These are phyloP conservation scores for Falcunculus frontatus DNA, from an alignment of 2,113 vertebrate genomes.

Conservation along the genomic window DNA sequence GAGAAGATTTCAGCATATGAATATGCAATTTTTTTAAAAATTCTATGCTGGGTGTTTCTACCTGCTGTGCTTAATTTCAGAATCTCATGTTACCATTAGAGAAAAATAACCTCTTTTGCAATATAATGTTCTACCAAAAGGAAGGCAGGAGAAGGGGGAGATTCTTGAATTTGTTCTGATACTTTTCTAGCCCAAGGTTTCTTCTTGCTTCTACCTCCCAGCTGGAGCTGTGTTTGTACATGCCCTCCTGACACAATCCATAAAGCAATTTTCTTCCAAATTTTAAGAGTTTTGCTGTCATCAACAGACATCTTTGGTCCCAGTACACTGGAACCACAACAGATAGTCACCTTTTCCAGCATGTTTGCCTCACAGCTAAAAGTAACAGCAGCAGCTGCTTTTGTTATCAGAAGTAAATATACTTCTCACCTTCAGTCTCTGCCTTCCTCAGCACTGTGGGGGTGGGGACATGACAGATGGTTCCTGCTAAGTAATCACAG, in stretches of 20 bases:
- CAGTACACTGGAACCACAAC: not conserved
- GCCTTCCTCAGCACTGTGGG: not conserved
- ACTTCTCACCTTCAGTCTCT: conserved; percentile 3
- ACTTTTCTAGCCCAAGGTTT: not conserved
- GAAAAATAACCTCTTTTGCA: not conserved
- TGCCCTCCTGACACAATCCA: not conserved
- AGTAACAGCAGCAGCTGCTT: conserved; percentile 13
- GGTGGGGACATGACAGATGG: not conserved
- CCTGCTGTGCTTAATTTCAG: conserved; percentile 42
- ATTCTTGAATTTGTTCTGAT: not conserved
- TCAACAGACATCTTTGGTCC: not conserved
- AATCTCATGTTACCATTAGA: not conserved
- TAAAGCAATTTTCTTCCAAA: not conserved
- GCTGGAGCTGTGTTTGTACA: not conserved
- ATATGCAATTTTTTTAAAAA: not conserved
- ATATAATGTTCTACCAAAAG: not conserved
- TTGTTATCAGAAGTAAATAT: conserved; percentile 6
- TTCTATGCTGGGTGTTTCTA: not conserved
- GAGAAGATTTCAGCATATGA: not conserved
- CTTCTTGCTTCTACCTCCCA: not conserved
- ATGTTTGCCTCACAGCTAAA: conserved; percentile 20
- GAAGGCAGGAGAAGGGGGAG: not conserved
- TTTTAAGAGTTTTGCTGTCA: not conserved
- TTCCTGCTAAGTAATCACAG: conserved; percentile 14
- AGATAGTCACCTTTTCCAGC: conserved; percentile 10